Percentiles rank a stretch among this genome's conserved stretches.
These are phyloP conservation scores for Eunapius fragilis DNA, from an alignment of 37 sponge, comb jelly and placozoan genomes.

Conservation along the genomic window DNA sequence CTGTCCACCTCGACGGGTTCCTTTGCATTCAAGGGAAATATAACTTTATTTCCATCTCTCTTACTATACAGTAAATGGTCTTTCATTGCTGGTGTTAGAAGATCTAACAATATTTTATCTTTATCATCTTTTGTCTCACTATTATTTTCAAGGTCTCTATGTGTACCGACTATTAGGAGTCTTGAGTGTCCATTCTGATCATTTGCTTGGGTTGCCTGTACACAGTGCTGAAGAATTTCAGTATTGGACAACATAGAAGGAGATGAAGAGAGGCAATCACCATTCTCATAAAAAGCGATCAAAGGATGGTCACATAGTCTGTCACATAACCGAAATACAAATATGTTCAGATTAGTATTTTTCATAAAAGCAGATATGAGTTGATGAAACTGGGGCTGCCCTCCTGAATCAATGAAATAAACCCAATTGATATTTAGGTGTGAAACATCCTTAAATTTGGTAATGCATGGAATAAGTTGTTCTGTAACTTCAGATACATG, in stretches of 20 bases:
- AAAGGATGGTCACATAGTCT: neutral
- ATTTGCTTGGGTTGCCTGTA: neutral
- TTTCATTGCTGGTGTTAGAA: neutral
- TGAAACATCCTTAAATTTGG: neutral
- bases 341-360: neutral
- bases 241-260: neutral
- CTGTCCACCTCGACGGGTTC: neutral
- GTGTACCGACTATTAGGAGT: neutral
- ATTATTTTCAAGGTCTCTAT: neutral
- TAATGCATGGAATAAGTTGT: neutral
- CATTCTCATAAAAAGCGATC: neutral
- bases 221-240: neutral
- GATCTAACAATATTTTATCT: neutral
- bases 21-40: neutral
- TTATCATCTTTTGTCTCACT: neutral
- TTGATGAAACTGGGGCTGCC: constrained; percentile 11
- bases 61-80: neutral
- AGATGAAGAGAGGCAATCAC: neutral
- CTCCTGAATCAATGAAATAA: constrained; percentile 5
- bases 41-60: neutral
- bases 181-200: neutral
- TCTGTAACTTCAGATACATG: neutral
- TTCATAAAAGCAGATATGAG: neutral
- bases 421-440: constrained; percentile 3
- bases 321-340: neutral